Evolutionary conservation across 2,113 vertebrate species (phyloP).

Genomic region (Pyxicephalus adspersus): DNA sequence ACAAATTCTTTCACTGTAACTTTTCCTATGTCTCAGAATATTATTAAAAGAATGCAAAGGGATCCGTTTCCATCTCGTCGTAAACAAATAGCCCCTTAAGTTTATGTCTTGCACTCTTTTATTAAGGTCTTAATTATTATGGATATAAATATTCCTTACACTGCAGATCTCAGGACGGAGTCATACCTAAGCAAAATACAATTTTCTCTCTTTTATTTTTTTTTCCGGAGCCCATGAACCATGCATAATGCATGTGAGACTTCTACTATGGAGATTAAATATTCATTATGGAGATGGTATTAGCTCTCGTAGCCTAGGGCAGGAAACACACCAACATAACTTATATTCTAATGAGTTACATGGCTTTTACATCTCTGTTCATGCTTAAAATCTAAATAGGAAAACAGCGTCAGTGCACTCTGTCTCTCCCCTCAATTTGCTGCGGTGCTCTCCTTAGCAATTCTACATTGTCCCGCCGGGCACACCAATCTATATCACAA

Average conservation of each 20-base stretch:
- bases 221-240: constrained; percentile 37
- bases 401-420: constrained; percentile 43
- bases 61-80: too few relatives aligned
- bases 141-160: not conserved
- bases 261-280: constrained; percentile 54
- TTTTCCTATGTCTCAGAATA: too few relatives aligned
- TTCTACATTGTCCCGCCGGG: not conserved
- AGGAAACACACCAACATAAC: constrained; percentile 50
- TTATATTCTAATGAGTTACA: constrained; percentile 57
- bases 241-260: constrained; percentile 53
- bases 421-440: constrained; percentile 9
- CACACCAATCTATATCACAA: constrained; percentile 1
- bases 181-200: constrained; percentile 14
- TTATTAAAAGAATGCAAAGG: too few relatives aligned
- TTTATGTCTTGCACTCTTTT: too few relatives aligned
- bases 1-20: too few relatives aligned
- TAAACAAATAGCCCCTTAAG: too few relatives aligned
- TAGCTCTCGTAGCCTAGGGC: constrained; percentile 49
- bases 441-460: not conserved
- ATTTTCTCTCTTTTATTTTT: constrained; percentile 8
- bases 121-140: constrained; percentile 7
- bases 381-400: constrained; percentile 57
- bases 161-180: not conserved
- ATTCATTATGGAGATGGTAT: constrained; percentile 56
- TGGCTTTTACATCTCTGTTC: constrained; percentile 56